phyloP scores from a whole-genome alignment of 2,888 invertebrate species.

The Ganaspis brasiliensis region DNA sequence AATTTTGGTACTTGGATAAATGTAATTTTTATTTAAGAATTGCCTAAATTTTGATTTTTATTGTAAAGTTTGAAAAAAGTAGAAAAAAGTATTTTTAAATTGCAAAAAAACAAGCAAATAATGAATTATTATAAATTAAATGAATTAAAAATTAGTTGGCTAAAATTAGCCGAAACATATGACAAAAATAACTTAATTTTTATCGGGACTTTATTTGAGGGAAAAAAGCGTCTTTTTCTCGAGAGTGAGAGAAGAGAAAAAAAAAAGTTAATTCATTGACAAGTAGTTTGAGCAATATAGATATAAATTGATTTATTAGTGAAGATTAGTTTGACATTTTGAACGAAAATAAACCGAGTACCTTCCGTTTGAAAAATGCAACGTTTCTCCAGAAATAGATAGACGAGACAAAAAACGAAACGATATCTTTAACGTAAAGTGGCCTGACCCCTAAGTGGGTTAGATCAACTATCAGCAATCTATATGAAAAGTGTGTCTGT shows the following conservation, averaged over 20 bases:
- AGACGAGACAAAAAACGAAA: slow-evolving; percentile 19
- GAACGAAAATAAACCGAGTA: slow-evolving; percentile 22
- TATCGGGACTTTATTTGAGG: too few relatives aligned
- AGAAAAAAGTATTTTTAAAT: too few relatives aligned
- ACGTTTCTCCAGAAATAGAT: slow-evolving; percentile 33
- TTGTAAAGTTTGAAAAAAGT: too few relatives aligned
- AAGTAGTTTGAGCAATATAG: background rate
- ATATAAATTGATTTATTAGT: background rate
- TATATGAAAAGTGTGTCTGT: slow-evolving; percentile 6
- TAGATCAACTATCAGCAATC: slow-evolving; percentile 38
- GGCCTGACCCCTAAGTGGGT: slow-evolving; percentile 39
- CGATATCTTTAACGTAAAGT: slow-evolving; percentile 38
- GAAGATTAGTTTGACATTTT: slow-evolving; percentile 17
- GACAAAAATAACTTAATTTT: too few relatives aligned
- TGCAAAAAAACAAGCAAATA: too few relatives aligned
- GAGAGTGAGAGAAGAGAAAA: background rate
- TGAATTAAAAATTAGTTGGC: too few relatives aligned
- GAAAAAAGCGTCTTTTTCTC: too few relatives aligned
- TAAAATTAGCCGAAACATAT: too few relatives aligned
- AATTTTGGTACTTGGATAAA: too few relatives aligned
- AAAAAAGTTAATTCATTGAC: background rate
- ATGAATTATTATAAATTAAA: too few relatives aligned
- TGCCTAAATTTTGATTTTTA: too few relatives aligned
- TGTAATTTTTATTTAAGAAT: too few relatives aligned
- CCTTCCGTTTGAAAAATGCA: slow-evolving; percentile 31